These are phyloP conservation scores for Thalassophryne amazonica DNA, from an alignment of 2,797 vertebrate species.

Conservation along the genomic window DNA sequence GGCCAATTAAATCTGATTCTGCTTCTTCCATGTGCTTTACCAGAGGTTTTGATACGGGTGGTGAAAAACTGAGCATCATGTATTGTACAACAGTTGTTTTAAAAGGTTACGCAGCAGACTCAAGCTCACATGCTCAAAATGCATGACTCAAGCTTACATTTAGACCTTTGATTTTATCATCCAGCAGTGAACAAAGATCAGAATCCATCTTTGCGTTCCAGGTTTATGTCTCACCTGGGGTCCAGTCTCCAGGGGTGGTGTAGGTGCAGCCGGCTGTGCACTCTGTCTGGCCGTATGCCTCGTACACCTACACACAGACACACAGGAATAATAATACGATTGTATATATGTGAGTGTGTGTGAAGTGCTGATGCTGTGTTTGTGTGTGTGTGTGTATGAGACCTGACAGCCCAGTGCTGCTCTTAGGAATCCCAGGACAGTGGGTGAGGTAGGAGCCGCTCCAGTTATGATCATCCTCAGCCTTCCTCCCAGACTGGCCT, in stretches of 20 bases:
- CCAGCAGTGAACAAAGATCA: neutral
- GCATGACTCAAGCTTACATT: neutral
- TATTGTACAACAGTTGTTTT: too few species aligned
- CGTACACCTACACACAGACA: conserved; percentile 83
- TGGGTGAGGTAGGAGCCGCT: conserved; percentile 91
- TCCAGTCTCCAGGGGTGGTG: conserved; percentile 98
- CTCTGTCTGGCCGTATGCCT: conserved; percentile 97
- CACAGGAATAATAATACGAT: neutral
- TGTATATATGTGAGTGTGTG: neutral
- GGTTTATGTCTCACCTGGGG: conserved; percentile 81
- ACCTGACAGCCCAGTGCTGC: conserved; percentile 97
- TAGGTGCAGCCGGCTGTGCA: conserved; percentile 98
- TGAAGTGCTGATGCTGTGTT: too few species aligned
- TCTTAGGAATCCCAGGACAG: conserved; percentile 91
- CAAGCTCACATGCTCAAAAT: too few species aligned
- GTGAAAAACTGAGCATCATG: too few species aligned
- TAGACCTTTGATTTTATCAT: conserved; percentile 7
- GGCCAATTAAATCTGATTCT: too few species aligned
- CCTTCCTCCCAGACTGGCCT: conserved; percentile 91
- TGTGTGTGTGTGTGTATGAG: conserved; percentile 20
- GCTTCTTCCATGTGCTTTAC: too few species aligned
- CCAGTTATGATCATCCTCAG: conserved; percentile 96
- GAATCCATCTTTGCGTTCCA: neutral
- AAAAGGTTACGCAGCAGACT: too few species aligned
- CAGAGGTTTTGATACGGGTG: too few species aligned